Percentiles rank a stretch among this genome's conserved stretches.
Conservation (phyloP, 1,140 invertebrate species). For the Drosophila elegans region DNA sequence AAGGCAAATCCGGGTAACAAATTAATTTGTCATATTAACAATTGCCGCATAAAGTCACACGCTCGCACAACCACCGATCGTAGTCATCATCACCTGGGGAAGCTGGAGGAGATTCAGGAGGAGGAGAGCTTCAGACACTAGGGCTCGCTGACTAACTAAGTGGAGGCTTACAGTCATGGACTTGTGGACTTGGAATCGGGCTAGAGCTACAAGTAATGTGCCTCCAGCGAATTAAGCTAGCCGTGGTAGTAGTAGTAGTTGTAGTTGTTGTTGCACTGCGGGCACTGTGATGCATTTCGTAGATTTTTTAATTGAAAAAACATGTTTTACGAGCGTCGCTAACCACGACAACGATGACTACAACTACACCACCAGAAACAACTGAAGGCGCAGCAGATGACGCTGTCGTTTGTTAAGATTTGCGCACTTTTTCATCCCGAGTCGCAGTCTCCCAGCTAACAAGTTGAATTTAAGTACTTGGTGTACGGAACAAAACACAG, state of each 20-base stretch:
- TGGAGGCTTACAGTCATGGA: constrained; percentile 30
- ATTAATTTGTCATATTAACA: constrained; percentile 84
- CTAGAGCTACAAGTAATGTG: constrained; percentile 45
- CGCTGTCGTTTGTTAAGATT: constrained; percentile 74
- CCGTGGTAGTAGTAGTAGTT: neutral
- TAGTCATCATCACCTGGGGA: constrained; percentile 44
- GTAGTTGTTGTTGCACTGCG: constrained; percentile 47
- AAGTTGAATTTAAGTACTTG: constrained; percentile 66
- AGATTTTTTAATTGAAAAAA: constrained; percentile 84
- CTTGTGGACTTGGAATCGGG: constrained; percentile 29
- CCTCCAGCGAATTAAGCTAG: constrained; percentile 36
- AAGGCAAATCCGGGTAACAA: constrained; percentile 74
- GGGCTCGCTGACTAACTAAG: constrained; percentile 61
- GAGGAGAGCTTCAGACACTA: constrained; percentile 29
- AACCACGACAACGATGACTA: constrained; percentile 73
- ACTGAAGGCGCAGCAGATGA: constrained; percentile 74
- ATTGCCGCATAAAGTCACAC: constrained; percentile 80
- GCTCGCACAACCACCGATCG: constrained; percentile 55
- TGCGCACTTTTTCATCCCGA: constrained; percentile 60
- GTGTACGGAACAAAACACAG: constrained; percentile 16
- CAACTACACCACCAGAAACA: constrained; percentile 45
- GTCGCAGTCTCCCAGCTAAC: constrained; percentile 44
- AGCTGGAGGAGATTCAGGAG: constrained; percentile 12
- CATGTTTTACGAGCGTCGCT: constrained; percentile 81
- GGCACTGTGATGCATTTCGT: constrained; percentile 70